phyloP scores from a whole-genome alignment of 2,797 vertebrate species.

The Enteromius viviparus region DNA sequence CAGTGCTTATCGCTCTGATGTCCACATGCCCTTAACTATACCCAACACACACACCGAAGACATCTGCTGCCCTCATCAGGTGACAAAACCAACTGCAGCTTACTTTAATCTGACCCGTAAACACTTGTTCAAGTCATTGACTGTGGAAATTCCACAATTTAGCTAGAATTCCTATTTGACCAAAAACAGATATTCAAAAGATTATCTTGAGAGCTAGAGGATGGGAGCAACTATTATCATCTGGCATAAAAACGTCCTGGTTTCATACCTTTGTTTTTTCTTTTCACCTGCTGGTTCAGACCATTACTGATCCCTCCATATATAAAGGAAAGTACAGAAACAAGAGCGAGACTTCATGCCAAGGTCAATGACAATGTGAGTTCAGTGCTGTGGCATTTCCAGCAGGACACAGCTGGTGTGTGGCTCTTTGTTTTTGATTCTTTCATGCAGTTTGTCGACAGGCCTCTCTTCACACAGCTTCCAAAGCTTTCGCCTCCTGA shows the following conservation, averaged over 20 bases:
- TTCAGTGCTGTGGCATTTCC: conserved; percentile 16
- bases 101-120: neutral
- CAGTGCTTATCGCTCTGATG: conserved; percentile 59
- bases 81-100: conserved; percentile 43
- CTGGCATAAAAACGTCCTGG: conserved; percentile 66
- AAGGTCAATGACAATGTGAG: conserved; percentile 46
- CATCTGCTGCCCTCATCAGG: conserved; percentile 75
- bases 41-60: conserved; percentile 33
- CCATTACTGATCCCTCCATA: conserved; percentile 7
- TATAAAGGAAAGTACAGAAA: conserved; percentile 29
- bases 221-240: conserved; percentile 95
- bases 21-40: conserved; percentile 44
- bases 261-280: neutral
- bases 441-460: conserved; percentile 20
- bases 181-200: neutral
- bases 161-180: conserved; percentile 5
- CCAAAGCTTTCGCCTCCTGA: conserved; percentile 11
- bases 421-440: conserved; percentile 12
- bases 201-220: conserved; percentile 61
- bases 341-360: conserved; percentile 53
- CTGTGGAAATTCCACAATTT: neutral
- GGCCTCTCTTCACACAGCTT: conserved; percentile 1
- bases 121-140: neutral
- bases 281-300: conserved; percentile 23
- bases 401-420: conserved; percentile 23